Evolutionary conservation across 2,888 invertebrate genomes (phyloP), one percentile per base, ranked within the genome.

Genomic region (Trissolcus brochymenae): DNA sequence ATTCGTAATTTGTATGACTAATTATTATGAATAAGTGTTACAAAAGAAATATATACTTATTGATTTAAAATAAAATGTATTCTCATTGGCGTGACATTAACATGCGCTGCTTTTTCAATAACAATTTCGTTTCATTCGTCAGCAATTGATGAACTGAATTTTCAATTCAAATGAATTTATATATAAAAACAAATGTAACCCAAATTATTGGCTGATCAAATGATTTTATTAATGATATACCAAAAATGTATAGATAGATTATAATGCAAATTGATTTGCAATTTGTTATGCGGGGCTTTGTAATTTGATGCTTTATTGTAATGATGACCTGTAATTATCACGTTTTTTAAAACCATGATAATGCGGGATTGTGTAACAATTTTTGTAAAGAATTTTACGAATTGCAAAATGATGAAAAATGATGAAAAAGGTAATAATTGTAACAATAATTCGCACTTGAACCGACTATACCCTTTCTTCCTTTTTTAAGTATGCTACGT

Each of bases 391-490:
- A 51, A 6, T 67, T 74, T 56, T 43, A 61, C 11, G 41, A 53
- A 62, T 67, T 43, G 53, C 59, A 43, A 59, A 64, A 55, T 21
- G 43, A 57, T 19, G n/a, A n/a, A n/a, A n/a, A n/a, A n/a, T n/a
- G 40, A 72, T 40, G 21, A 51, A 21, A 50, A 66, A 51, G 46
- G 21, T 64, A 55, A 59, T 60, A 60, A 66, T 56, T 56, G 60
- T 41, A 71, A 49, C 25, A 67, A 67, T 64, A 64, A 68, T 14
- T 51, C 60, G 70, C 70, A 70, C 68, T 62, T 59, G 50, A 76
- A 68, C 56, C 60, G 21, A 65, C 75, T 76, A 65, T 71, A 70
- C 70, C 76, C 70, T 66, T 65, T 76, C 76, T 66, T 70, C 70
- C 65, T 76, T 53, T n/a, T 67, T 19, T 54, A 53, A 62, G 57